Percentiles rank a stretch among this genome's conserved stretches.
Evolutionary conservation across 2,888 invertebrate species (phyloP).

Genomic region (Melanotus villosus): DNA sequence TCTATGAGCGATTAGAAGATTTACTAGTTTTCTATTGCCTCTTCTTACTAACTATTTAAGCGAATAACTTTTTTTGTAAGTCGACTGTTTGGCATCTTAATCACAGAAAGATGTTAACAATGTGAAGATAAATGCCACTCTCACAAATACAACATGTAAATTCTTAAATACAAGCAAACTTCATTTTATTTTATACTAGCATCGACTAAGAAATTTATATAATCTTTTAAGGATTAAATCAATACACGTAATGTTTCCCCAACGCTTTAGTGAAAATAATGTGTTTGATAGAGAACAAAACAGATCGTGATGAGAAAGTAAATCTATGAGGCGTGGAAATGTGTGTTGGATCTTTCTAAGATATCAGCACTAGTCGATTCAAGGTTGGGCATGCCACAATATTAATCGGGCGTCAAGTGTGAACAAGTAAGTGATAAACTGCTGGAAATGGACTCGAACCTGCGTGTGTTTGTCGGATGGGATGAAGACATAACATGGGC

Average conservation of each 20-base stretch:
- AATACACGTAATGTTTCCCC: constrained; percentile 32
- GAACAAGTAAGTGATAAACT: constrained; percentile 69
- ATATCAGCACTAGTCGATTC: constrained; percentile 60
- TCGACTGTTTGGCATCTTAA: constrained; percentile 32
- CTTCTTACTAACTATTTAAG: not conserved
- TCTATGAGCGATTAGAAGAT: no score
- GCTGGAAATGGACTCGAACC: constrained; percentile 67
- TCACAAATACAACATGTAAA: constrained; percentile 45
- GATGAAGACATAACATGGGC: constrained; percentile 65
- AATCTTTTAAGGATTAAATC: constrained; percentile 38
- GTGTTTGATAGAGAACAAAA: constrained; percentile 28
- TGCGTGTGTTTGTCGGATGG: constrained; percentile 64
- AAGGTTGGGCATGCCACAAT: constrained; percentile 67
- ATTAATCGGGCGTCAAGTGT: constrained; percentile 69
- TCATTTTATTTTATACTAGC: constrained; percentile 53
- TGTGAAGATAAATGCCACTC: constrained; percentile 52
- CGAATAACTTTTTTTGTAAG: constrained; percentile 20
- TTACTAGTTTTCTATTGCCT: constrained; percentile 4
- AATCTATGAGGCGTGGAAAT: constrained; percentile 41
- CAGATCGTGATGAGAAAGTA: constrained; percentile 32
- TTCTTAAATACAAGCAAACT: constrained; percentile 49
- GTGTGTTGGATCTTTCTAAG: constrained; percentile 51
- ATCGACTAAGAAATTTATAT: constrained; percentile 41
- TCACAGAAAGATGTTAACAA: constrained; percentile 37
- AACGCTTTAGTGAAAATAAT: constrained; percentile 18